phyloP scores from a whole-genome alignment of 2,113 vertebrate genomes.

The Cyprichromis sp. region DNA sequence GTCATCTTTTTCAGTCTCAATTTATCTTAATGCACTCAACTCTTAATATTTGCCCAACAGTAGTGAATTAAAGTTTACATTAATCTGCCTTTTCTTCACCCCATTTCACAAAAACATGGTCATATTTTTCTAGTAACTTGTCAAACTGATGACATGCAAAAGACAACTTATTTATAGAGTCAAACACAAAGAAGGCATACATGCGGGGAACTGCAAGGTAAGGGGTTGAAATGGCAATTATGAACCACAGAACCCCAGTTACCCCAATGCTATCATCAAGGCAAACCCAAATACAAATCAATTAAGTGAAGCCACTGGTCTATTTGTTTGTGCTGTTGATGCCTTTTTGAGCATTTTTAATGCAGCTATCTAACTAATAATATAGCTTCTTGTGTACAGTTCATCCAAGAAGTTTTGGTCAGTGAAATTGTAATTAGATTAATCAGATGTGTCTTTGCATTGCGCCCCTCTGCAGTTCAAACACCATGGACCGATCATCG shows the following conservation, averaged over 20 bases:
- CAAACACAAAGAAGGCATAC: fast-evolving
- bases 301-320: not conserved
- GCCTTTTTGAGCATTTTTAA: not conserved
- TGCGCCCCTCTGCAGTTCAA: not conserved
- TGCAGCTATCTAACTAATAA: not conserved
- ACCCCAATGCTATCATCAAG: not conserved
- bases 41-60: not conserved
- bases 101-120: not conserved
- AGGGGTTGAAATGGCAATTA: not conserved
- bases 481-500: not conserved
- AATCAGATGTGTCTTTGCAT: not conserved
- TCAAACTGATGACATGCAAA: not conserved
- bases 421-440: not conserved
- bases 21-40: not conserved
- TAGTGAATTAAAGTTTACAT: not conserved
- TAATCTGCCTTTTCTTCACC: not conserved
- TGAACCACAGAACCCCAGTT: not conserved
- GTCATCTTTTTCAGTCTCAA: not conserved
- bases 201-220: not conserved
- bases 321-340: not conserved
- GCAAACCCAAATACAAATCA: not conserved
- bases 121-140: not conserved
- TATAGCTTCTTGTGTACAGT: not conserved
- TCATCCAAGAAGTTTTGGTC: not conserved
- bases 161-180: not conserved